Percentiles rank a stretch among this genome's conserved stretches.
Evolutionary conservation across 1,140 invertebrate species (phyloP).

Genomic region (Lepidurus arcticus): DNA sequence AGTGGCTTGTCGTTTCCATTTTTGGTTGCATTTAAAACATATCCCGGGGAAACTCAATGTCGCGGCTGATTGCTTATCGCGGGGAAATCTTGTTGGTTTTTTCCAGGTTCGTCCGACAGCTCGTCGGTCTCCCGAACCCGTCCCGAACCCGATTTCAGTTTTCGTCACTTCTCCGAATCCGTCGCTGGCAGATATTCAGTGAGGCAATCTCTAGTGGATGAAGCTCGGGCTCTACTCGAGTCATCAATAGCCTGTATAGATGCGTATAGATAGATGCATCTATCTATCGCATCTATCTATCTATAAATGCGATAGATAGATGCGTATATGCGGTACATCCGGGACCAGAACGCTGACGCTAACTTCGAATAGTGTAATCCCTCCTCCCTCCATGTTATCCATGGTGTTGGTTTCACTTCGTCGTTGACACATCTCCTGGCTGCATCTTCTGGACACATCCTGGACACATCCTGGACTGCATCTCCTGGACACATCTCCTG

Average conservation of each 20-base stretch:
- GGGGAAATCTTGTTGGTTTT: conserved; percentile 11
- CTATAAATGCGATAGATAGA: too few relatives aligned
- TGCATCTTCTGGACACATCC: too few relatives aligned
- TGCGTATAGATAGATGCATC: too few relatives aligned
- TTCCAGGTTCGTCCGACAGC: not conserved
- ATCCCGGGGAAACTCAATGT: conserved; percentile 13
- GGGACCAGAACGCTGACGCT: too few relatives aligned
- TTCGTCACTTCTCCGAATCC: not conserved
- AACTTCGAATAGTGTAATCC: too few relatives aligned
- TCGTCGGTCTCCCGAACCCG: not conserved
- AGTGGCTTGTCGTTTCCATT: not conserved
- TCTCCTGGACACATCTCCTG: too few relatives aligned
- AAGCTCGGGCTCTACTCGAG: not conserved
- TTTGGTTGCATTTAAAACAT: not conserved
- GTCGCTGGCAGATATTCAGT: not conserved
- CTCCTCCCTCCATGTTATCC: too few relatives aligned
- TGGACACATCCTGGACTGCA: too few relatives aligned
- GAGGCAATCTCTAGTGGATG: not conserved
- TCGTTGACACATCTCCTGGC: too few relatives aligned
- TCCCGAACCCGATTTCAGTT: not conserved
- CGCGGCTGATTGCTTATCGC: conserved; percentile 8
- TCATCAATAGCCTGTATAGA: not conserved
- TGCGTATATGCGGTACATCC: too few relatives aligned
- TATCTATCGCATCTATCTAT: too few relatives aligned
- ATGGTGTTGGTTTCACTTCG: too few relatives aligned